Evolutionary conservation across 2,888 invertebrate genomes (phyloP).

Genomic region (Sinopyrophorus schimmeli): DNA sequence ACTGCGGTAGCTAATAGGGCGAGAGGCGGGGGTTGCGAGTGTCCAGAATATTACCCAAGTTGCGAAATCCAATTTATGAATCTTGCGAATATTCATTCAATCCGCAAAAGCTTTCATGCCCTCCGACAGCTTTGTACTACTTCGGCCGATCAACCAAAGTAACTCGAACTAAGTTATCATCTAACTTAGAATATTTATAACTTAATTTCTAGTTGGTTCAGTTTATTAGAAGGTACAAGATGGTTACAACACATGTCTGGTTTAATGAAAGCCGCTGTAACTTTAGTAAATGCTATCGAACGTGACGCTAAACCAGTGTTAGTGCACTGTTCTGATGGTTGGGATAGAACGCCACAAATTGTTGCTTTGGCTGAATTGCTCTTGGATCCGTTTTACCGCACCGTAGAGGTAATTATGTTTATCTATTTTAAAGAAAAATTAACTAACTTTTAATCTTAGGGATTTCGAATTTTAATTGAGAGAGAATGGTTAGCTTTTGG

Average conservation of each 20-base stretch:
- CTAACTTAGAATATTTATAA: neutral
- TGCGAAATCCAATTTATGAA: conserved; percentile 98
- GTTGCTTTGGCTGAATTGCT: conserved; percentile 90
- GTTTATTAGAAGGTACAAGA: conserved; percentile 82
- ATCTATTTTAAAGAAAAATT: neutral
- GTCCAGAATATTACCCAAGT: conserved; percentile 90
- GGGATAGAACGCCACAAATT: conserved; percentile 98
- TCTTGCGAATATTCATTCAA: conserved; percentile 95
- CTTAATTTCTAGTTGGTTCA: conserved; percentile 75
- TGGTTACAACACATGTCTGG: conserved; percentile 92
- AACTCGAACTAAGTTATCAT: conserved; percentile 43
- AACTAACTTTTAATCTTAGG: conserved; percentile 59
- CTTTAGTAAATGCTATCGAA: conserved; percentile 79
- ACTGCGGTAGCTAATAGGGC: conserved; percentile 96
- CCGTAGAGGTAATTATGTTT: conserved; percentile 75
- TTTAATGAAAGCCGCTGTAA: conserved; percentile 77
- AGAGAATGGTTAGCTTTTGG: conserved; percentile 98
- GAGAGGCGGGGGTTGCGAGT: conserved; percentile 96
- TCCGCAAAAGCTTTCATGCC: conserved; percentile 89
- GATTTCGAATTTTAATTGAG: conserved; percentile 90
- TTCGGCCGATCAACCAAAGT: conserved; percentile 80
- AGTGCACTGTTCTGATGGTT: conserved; percentile 98
- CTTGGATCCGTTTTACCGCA: conserved; percentile 93
- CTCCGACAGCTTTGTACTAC: conserved; percentile 79
- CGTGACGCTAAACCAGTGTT: conserved; percentile 85